Base-by-base conservation (phyloP, 2,797 vertebrate genomes). In the Pygocentrus nattereri region DNA sequence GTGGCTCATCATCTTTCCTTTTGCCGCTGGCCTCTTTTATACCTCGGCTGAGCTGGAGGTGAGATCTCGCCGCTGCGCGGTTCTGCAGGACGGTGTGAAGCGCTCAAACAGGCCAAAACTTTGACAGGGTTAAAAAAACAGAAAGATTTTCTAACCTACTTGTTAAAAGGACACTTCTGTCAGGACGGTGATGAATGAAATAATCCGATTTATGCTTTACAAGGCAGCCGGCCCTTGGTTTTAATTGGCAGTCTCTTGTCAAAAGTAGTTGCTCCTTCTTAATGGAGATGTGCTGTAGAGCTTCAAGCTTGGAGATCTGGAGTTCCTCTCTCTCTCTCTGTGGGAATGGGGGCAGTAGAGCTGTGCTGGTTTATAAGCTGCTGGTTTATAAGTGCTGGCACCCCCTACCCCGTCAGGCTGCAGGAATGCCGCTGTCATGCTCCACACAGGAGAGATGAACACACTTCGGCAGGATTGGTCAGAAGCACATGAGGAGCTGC, bases 1-100 rank as follows among this genome's bases (percentile, higher is more conserved):
- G 82, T 93, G 95, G 93, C 95, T 96, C 95, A 95, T 97, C 89
- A 89, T 94, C 89, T n/a, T 87, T 75, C 81, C 81, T 61, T 84
- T 88, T 59, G 88, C 87, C 8, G 23, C 76, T 50, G 34, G 81
- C 84, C 85, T 86, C 81, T 89, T 84, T 84, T 87, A 86, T 81
- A 79, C 75, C 30, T 30, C 31, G 4, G 61, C 25, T 76, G 90
- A 65, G 80, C 85, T 89, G 90, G 27, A 54, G 0, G 88, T 90
- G 80, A 84, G 85, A 87, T 90, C 85, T 79, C 80, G 80, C 81
- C 47, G 80, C 82, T 65, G 47, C 11, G 80, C 65, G 58, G 50
- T 90, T 93, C 92, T 47, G 85, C 91, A n/a, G 31, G 85, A 87
- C 68, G 79, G 54, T 88, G 92, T 49, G 69, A 44, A 85, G 62